Percentiles rank a stretch among this genome's conserved stretches.
phyloP scores from a whole-genome alignment of 2,888 invertebrate genomes.

The Phasia obesa region DNA sequence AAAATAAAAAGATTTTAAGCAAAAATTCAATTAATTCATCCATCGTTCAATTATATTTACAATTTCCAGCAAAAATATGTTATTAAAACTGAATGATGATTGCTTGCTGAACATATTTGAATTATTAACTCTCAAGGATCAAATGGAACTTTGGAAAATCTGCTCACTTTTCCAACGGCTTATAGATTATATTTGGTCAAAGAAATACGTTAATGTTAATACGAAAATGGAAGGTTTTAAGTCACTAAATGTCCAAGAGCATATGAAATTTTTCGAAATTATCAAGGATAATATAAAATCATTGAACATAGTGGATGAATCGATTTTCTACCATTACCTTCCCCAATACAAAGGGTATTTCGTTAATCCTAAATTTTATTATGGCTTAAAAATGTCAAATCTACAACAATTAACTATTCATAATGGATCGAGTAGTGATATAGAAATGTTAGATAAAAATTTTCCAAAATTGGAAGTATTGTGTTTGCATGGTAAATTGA shows the following conservation, averaged over 20 bases:
- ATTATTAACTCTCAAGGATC: conserved; percentile 61
- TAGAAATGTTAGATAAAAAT: no score
- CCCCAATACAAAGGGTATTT: no score
- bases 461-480: no score
- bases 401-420: no score
- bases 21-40: no score
- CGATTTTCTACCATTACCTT: conserved; percentile 54
- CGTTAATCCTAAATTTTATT: conserved; percentile 64
- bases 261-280: conserved; percentile 61
- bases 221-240: conserved; percentile 47
- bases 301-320: conserved; percentile 50
- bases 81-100: conserved; percentile 68
- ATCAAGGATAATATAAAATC: conserved; percentile 60
- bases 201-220: conserved; percentile 49
- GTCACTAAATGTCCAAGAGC: conserved; percentile 48
- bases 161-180: conserved; percentile 63
- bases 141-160: conserved; percentile 57
- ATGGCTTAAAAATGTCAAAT: conserved; percentile 51
- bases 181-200: conserved; percentile 65
- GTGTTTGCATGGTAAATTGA: no score
- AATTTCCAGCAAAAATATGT: conserved; percentile 39
- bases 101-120: conserved; percentile 67
- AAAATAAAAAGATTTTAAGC: no score
- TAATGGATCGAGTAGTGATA: no score
- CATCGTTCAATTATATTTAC: no score